Evolutionary conservation across 2,888 invertebrate genomes (phyloP).

Genomic region (Leptopterna dolabrata): DNA sequence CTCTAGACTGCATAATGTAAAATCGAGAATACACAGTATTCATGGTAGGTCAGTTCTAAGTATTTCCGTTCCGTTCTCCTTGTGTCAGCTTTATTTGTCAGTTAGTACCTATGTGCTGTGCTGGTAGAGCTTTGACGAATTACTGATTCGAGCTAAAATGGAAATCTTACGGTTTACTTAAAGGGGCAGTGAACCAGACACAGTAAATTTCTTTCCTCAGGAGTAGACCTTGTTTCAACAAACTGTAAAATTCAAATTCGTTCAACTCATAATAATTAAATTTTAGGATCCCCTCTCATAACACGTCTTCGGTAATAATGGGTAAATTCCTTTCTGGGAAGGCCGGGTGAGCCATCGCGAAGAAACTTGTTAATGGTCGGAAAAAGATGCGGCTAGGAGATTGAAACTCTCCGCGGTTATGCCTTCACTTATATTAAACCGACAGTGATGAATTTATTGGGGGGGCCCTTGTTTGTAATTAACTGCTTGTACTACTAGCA

Average conservation of each 20-base stretch:
- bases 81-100: too few species aligned
- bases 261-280: not conserved
- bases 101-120: too few species aligned
- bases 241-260: not conserved
- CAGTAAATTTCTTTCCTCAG: too few species aligned
- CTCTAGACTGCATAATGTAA: too few species aligned
- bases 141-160: too few species aligned
- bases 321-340: constrained; percentile 11
- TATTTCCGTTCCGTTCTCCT: too few species aligned
- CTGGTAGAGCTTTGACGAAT: too few species aligned
- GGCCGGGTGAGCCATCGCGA: not conserved
- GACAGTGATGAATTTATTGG: constrained; percentile 40
- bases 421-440: constrained; percentile 34
- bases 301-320: constrained; percentile 1
- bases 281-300: not conserved
- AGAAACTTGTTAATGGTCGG: constrained; percentile 35
- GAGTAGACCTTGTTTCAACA: not conserved
- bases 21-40: too few species aligned
- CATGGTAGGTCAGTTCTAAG: too few species aligned
- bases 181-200: too few species aligned
- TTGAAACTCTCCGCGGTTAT: constrained; percentile 27
- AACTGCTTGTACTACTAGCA: constrained; percentile 36
- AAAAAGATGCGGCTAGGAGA: constrained; percentile 7
- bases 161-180: too few species aligned
- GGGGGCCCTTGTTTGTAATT: constrained; percentile 29